Base-by-base conservation (phyloP, 2,797 vertebrate species). In the Cryptoprocta ferox region DNA sequence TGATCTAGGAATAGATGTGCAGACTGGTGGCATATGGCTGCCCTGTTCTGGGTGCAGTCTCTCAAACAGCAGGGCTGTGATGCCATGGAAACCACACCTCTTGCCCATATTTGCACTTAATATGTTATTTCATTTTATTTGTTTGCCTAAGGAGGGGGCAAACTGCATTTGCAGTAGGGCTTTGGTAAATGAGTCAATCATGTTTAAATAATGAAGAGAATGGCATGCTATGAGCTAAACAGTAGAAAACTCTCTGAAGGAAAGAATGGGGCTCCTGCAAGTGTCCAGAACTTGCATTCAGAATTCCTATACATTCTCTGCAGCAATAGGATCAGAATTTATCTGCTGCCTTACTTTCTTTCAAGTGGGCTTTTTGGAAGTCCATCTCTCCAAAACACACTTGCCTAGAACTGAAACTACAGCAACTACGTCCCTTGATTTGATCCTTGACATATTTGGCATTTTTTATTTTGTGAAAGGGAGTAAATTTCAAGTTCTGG, bases 61-160 rank as follows among this genome's bases (percentile, higher is more conserved):
- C 79, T 94, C 93, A 39, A 94, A 95, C 93, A 97, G 96, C 97
- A 95, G 80, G 89, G 61, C 45, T 88, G 61, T 16, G 66, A 97
- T 94, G 61, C 97, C 97, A 96, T 97, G 97, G 96, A 97, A 94
- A 98, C 98, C 97, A 95, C 86, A 79, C 97, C 96, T 97, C 95
- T 97, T 94, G 86, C 90, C 95, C 88, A 92, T 98, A 98, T 98
- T 98, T 98, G 87, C 97, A 95, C 89, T 95, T 97, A 91, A 79
- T 93, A 75, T 96, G 75, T 95, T 89, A 97, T 97, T 97, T 96
- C 91, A 80, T 97, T 98, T 98, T 96, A 97, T 97, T 97, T 98
- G 97, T 98, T 98, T 98, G 96, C 97, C 86, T 90, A 98, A 97
- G 97, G 95, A 97, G 94, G 95, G 92, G 65, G 83, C 82, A 94